A percentile compares a stretch with the other conserved stretches of the same genome.
phyloP scores from a whole-genome alignment of 2,888 invertebrate species.

The Operophtera brumata region DNA sequence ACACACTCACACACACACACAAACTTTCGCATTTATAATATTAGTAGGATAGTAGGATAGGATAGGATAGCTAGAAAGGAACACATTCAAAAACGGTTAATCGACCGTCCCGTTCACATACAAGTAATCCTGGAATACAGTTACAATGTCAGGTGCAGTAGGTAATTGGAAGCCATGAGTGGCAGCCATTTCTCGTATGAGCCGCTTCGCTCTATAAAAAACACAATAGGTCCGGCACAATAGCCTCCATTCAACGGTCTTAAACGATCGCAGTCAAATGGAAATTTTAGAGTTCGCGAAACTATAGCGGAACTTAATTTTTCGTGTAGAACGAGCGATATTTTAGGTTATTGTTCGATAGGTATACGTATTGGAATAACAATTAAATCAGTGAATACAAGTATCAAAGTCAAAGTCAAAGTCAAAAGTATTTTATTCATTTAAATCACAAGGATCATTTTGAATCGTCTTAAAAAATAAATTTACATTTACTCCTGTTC shows the following conservation, averaged over 20 bases:
- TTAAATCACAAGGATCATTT: too few species aligned
- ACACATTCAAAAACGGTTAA: background rate
- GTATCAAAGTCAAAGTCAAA: too few species aligned
- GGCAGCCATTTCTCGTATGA: constrained; percentile 57
- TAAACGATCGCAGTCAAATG: constrained; percentile 70
- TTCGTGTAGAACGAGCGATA: constrained; percentile 36
- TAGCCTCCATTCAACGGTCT: constrained; percentile 64
- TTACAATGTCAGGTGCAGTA: constrained; percentile 59
- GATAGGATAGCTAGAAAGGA: too few species aligned
- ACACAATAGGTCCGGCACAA: constrained; percentile 70
- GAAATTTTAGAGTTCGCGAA: constrained; percentile 68
- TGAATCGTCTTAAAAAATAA: too few species aligned
- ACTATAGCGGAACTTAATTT: constrained; percentile 55
- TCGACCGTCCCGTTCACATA: constrained; percentile 39
- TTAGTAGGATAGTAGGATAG: too few species aligned
- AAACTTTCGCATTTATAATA: too few species aligned
- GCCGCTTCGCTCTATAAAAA: constrained; percentile 69
- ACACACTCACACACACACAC: too few species aligned
- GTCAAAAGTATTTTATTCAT: too few species aligned
- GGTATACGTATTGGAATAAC: constrained; percentile 6
- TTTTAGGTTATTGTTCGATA: constrained; percentile 28
- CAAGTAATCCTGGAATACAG: constrained; percentile 48
- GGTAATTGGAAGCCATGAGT: constrained; percentile 68
- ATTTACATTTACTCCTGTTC: too few species aligned
- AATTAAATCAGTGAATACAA: background rate